A percentile compares a stretch with the other conserved stretches of the same genome.
Conservation (phyloP, 2,113 vertebrate genomes). For the Podarcis raffonei region DNA sequence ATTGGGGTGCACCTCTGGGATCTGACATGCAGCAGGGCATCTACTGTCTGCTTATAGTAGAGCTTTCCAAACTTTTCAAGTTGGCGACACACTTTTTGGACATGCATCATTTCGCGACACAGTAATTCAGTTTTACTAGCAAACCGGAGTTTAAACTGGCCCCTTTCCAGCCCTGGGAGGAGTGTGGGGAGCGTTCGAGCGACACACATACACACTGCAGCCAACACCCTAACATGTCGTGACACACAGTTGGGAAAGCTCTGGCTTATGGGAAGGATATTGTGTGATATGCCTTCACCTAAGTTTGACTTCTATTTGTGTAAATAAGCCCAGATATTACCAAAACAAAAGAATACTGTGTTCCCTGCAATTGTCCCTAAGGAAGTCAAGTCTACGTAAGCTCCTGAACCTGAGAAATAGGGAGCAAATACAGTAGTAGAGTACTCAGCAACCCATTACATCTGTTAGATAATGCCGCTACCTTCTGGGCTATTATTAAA, state of each 20-base stretch:
- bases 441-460: neutral
- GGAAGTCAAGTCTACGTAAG: neutral
- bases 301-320: neutral
- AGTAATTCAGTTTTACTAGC: too few species aligned
- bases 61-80: too few species aligned
- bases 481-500: neutral
- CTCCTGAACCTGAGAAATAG: neutral
- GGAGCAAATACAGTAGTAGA: neutral
- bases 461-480: too few species aligned
- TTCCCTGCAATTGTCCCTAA: neutral
- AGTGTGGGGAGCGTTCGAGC: too few species aligned
- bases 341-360: neutral
- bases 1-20: neutral
- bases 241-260: too few species aligned
- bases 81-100: too few species aligned
- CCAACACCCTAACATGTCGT: too few species aligned
- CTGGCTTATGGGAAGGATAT: neutral
- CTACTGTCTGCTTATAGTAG: neutral
- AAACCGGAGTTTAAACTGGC: too few species aligned
- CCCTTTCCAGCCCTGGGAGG: too few species aligned
- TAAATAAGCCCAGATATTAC: neutral
- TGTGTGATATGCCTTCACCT: neutral
- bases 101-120: too few species aligned
- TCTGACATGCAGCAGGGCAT: neutral
- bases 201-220: too few species aligned